Evolutionary conservation across 2,888 invertebrate species (phyloP).

Genomic region (Drosophila hamatofila): DNA sequence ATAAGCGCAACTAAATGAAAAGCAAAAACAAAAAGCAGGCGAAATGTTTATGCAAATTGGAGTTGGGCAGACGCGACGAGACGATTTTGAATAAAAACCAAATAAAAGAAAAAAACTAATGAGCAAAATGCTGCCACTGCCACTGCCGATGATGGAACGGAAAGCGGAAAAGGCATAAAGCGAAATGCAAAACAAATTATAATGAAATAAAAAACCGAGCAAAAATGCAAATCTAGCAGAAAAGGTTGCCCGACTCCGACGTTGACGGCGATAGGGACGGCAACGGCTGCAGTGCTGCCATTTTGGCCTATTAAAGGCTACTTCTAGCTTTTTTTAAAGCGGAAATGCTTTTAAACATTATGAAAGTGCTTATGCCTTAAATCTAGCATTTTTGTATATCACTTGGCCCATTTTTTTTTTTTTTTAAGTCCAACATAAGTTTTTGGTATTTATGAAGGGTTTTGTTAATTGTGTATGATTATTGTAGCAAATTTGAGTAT

Average conservation of each 20-base stretch:
- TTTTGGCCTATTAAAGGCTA: too few species aligned
- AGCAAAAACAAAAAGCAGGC: slow-evolving; percentile 12
- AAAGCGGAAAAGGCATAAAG: slow-evolving; percentile 51
- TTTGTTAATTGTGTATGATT: too few species aligned
- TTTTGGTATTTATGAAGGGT: too few species aligned
- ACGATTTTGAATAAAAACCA: slow-evolving; percentile 44
- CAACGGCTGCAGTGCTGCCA: too few species aligned
- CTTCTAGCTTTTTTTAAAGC: too few species aligned
- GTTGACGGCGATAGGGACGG: slow-evolving; percentile 1
- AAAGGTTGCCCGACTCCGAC: slow-evolving; percentile 36
- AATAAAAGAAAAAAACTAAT: slow-evolving; percentile 56
- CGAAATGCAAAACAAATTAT: slow-evolving; percentile 55
- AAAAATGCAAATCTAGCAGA: slow-evolving; percentile 54
- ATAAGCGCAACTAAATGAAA: slow-evolving; percentile 25
- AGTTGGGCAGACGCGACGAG: slow-evolving; percentile 28
- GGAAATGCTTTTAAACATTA: too few species aligned
- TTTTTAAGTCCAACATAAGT: too few species aligned
- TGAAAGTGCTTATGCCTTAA: too few species aligned
- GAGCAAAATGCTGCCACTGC: slow-evolving; percentile 27
- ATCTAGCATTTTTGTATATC: too few species aligned
- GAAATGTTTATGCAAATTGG: slow-evolving; percentile 46
- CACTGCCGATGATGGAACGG: slow-evolving; percentile 21
- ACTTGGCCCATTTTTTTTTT: too few species aligned
- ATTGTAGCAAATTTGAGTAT: too few species aligned
- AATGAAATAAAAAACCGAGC: slow-evolving; percentile 37